Base-by-base conservation (phyloP, 2,797 vertebrate species). In the Erethizon dorsatum region DNA sequence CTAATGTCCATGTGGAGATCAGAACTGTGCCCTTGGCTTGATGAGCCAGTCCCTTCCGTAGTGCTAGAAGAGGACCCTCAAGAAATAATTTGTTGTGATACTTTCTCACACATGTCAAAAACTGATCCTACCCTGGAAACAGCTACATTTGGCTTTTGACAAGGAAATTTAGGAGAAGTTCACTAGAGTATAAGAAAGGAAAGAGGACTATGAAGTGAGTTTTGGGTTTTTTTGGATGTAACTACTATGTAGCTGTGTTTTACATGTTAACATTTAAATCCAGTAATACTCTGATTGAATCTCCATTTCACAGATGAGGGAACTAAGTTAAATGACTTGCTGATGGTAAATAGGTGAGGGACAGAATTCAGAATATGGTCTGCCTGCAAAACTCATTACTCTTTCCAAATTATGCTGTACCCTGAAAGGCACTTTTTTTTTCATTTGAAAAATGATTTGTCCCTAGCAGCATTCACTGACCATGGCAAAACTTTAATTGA, bases 231-330 rank as follows among this genome's bases (percentile, higher is more conserved):
- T 86, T 88, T 61, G 65, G 9, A 67, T 63, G 33, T 65, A 85
- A 13, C 33, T 88, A 82, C n/a, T 86, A 82, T 24, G 33, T 96
- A 41, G 54, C 63, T 90, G 90, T 97, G 94, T 91, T 95, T 96
- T 91, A 83, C 86, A 94, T 65, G 63, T 95, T 97, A 94, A 93
- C 91, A 89, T 90, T 79, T 82, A 97, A 97, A 95, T 90, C 65
- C 92, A 80, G 82, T 45, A 82, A n/a, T 75, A 61, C 82, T 84
- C 80, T 75, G 75, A 94, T 54, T 0, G 37, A 90, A 85, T 95
- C 80, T 97, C 67, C 67, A 80, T 96, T 94, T 95, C 94, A 93
- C 73, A 97, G 93, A 90, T 61, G 67, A 95, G 88, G 47, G 73
- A 91, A 90, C 77, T 52, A 90, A 95, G 69, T 88, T 93, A 90